Percentiles rank a stretch among this genome's conserved stretches.
Conservation (phyloP, 2,797 vertebrate species). For the Hypotaenidia philippensis region DNA sequence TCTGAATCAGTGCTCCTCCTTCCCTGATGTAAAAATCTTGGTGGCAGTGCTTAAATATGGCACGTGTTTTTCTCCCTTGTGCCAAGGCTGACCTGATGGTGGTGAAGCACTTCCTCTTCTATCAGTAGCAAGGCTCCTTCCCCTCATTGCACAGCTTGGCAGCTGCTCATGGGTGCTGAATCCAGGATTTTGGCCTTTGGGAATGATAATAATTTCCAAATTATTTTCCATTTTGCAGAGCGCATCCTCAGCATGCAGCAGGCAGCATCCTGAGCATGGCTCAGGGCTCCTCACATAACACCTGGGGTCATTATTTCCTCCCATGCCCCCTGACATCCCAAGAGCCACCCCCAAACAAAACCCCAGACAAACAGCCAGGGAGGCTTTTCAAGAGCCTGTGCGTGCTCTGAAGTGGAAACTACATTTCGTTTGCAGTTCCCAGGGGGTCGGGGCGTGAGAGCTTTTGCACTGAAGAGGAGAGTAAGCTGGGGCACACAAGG, state of each 20-base stretch:
- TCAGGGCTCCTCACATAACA: not conserved
- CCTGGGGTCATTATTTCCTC: not conserved
- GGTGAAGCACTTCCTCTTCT: not conserved
- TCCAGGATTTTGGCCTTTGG: not conserved
- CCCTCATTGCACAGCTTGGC: not conserved
- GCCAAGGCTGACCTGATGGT: not conserved
- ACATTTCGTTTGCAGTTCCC: not conserved
- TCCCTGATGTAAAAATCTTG: not conserved
- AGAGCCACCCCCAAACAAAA: not conserved
- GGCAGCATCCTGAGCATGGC: no score
- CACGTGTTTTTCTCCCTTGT: not conserved
- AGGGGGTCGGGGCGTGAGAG: not conserved
- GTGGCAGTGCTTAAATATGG: not conserved
- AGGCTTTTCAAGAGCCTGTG: not conserved
- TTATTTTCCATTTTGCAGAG: not conserved
- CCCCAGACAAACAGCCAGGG: not conserved
- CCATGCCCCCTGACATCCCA: not conserved
- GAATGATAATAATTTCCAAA: not conserved
- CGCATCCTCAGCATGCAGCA: not conserved
- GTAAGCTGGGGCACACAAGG: not conserved
- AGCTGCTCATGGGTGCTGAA: accelerated
- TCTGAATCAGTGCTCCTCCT: not conserved
- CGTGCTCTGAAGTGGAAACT: constrained; percentile 1
- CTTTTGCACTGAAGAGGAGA: not conserved
- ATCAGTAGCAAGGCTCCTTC: not conserved